Conservation (phyloP, 2,797 vertebrate genomes). For the Pteronotus mesoamericanus region DNA sequence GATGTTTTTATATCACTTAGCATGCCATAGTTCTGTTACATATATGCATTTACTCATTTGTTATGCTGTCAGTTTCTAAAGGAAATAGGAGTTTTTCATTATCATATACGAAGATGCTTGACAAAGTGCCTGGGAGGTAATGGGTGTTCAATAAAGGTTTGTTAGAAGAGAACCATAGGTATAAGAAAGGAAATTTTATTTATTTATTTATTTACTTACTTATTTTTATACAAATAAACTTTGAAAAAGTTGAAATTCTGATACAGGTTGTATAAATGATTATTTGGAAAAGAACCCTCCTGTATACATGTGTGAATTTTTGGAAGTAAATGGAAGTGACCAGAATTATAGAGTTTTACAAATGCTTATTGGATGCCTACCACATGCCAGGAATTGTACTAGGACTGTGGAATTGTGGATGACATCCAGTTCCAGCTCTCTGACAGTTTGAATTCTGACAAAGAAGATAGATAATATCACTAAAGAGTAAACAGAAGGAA, state of each 20-base stretch:
- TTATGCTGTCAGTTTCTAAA: neutral
- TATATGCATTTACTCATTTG: neutral
- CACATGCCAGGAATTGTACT: neutral
- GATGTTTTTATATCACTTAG: neutral
- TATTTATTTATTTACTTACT: too few relatives aligned
- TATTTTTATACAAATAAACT: neutral
- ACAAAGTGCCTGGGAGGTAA: neutral
- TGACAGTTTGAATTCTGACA: neutral
- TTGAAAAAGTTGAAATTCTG: conserved; percentile 11
- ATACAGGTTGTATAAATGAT: neutral
- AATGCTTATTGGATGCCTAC: neutral
- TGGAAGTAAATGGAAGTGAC: neutral
- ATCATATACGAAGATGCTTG: neutral
- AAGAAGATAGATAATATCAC: neutral
- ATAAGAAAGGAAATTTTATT: neutral
- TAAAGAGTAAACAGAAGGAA: neutral
- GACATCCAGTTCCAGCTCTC: neutral
- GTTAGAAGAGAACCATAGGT: neutral
- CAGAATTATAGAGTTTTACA: conserved; percentile 21
- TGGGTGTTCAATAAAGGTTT: neutral
- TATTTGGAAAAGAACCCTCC: neutral
- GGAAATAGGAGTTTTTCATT: neutral
- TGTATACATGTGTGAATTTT: neutral
- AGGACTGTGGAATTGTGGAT: neutral
- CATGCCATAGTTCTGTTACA: neutral